Evolutionary conservation across 2,888 invertebrate genomes (phyloP).

Genomic region (Anoplius nigerrimus): DNA sequence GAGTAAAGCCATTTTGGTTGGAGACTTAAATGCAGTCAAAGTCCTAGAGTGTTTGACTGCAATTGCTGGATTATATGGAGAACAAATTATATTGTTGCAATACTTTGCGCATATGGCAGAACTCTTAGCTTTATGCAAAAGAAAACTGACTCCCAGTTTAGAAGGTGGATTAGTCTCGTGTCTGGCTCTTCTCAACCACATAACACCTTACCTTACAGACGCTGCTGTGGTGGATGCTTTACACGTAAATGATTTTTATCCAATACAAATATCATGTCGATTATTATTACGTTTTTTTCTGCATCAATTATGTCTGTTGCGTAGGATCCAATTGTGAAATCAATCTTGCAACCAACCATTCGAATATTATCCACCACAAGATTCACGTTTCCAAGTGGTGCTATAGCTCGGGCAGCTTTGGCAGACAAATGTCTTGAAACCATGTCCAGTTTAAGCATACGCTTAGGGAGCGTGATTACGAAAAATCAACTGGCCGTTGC

Average conservation of each 20-base stretch:
- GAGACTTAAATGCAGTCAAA: slow-evolving; percentile 89
- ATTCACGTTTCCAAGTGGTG: slow-evolving; percentile 89
- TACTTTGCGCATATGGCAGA: slow-evolving; percentile 94
- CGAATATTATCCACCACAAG: slow-evolving; percentile 87
- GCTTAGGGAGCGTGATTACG: slow-evolving; percentile 87
- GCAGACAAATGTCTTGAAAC: slow-evolving; percentile 89
- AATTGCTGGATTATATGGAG: slow-evolving; percentile 91
- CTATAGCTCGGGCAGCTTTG: slow-evolving; percentile 83
- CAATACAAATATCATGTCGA: neutral
- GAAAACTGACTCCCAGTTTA: slow-evolving; percentile 87
- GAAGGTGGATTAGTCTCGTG: slow-evolving; percentile 94
- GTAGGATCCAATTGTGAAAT: slow-evolving; percentile 90
- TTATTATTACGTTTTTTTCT: neutral
- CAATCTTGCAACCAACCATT: slow-evolving; percentile 89
- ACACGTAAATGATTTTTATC: slow-evolving; percentile 77
- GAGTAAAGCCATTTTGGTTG: slow-evolving; percentile 81
- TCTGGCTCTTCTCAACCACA: slow-evolving; percentile 85
- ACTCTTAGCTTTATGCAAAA: slow-evolving; percentile 86
- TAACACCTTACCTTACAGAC: slow-evolving; percentile 89
- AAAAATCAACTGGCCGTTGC: slow-evolving; percentile 84
- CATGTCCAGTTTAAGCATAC: slow-evolving; percentile 85
- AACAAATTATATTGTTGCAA: slow-evolving; percentile 90
- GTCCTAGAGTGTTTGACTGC: slow-evolving; percentile 94
- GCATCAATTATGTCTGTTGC: slow-evolving; percentile 13
- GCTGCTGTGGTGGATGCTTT: slow-evolving; percentile 90